Conservation (phyloP, 2,797 vertebrate genomes). For the Propithecus perrieri region DNA sequence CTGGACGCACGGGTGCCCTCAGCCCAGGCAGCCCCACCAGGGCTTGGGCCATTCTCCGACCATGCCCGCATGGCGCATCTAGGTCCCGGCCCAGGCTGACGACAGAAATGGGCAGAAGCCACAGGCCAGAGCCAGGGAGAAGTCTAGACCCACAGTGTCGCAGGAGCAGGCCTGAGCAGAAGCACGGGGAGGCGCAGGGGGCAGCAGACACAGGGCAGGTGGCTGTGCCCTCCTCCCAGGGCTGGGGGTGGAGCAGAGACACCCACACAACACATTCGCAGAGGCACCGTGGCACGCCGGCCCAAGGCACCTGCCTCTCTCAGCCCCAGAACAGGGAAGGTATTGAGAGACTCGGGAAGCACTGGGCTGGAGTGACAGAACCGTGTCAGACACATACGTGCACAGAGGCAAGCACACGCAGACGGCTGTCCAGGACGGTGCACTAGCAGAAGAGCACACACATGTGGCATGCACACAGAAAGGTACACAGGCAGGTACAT, state of each 20-base stretch:
- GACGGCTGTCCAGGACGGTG: neutral
- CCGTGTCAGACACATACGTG: neutral
- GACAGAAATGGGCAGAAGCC: neutral
- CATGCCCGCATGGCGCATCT: accelerated
- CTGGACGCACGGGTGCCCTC: accelerated
- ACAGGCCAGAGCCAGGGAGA: neutral
- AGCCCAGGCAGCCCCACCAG: too few species aligned
- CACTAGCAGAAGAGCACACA: neutral
- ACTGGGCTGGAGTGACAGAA: too few species aligned
- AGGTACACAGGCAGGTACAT: accelerated
- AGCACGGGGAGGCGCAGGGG: neutral
- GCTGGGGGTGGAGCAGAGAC: neutral
- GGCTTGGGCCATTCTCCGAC: neutral
- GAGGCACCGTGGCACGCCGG: neutral
- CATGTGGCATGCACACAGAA: too few species aligned
- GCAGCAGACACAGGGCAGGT: accelerated
- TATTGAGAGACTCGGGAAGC: too few species aligned
- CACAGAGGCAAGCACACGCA: neutral
- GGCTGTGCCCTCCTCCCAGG: neutral
- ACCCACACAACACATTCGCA: accelerated
- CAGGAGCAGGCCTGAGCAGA: neutral
- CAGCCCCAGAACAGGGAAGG: neutral
- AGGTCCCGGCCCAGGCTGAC: neutral
- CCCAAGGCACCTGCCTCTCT: neutral
- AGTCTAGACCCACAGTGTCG: neutral